phyloP scores from a whole-genome alignment of 1,140 invertebrate species.

The Mercenaria mercenaria region DNA sequence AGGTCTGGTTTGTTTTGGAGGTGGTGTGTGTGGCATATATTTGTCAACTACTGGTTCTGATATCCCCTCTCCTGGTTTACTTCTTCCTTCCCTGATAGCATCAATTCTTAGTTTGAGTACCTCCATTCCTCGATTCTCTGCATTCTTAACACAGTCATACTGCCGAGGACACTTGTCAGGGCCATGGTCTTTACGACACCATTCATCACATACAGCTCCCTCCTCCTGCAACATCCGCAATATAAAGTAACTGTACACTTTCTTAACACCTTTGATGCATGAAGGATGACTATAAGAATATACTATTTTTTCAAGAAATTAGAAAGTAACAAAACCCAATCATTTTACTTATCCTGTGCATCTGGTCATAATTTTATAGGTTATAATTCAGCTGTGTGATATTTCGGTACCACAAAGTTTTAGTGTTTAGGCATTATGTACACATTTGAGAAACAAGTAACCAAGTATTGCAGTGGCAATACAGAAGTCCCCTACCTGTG shows the following conservation, averaged over 20 bases:
- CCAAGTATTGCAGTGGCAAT: too few species aligned
- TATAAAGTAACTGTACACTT: background rate
- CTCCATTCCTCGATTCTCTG: constrained; percentile 62
- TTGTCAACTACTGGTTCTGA: constrained; percentile 53
- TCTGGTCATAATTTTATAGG: too few species aligned
- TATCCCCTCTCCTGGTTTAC: constrained; percentile 68
- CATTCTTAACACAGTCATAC: constrained; percentile 67
- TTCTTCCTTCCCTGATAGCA: constrained; percentile 63
- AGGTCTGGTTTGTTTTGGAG: constrained; percentile 43
- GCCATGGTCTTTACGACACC: constrained; percentile 68
- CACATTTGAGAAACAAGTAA: too few species aligned
- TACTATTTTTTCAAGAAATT: too few species aligned
- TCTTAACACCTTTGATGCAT: constrained; percentile 13
- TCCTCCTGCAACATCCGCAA: constrained; percentile 45
- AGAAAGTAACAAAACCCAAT: too few species aligned
- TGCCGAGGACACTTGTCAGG: constrained; percentile 66
- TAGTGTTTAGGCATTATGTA: too few species aligned
- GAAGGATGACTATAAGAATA: background rate
- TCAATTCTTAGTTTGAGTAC: constrained; percentile 63
- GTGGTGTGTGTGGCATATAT: constrained; percentile 41
- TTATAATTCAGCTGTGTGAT: too few species aligned
- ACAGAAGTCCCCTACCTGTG: too few species aligned
- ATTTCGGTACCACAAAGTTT: too few species aligned
- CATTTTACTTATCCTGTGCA: too few species aligned
- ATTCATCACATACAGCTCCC: constrained; percentile 67